phyloP scores from a whole-genome alignment of 2,113 vertebrate genomes.

The Eubucco bourcierii region DNA sequence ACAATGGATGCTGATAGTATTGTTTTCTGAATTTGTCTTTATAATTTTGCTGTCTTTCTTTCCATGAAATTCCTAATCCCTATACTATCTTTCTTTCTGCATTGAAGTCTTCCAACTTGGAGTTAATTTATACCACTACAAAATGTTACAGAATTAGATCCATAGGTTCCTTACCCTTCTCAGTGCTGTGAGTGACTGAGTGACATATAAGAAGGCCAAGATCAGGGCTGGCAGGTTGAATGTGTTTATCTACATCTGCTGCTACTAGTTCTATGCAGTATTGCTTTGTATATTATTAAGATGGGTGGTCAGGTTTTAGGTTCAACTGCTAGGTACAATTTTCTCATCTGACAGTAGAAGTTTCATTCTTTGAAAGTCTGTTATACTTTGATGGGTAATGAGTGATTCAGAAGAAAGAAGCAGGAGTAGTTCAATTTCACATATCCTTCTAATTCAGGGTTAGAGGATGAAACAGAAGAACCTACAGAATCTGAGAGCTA shows the following conservation, averaged over 20 bases:
- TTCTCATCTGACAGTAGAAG: neutral
- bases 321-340: neutral
- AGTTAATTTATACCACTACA: neutral
- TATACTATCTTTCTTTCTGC: neutral
- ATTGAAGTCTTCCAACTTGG: neutral
- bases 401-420: constrained; percentile 30
- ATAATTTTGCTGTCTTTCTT: neutral
- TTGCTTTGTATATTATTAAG: neutral
- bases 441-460: constrained; percentile 50
- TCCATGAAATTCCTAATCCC: neutral
- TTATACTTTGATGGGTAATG: constrained; percentile 23
- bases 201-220: neutral
- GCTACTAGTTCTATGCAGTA: neutral
- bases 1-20: neutral
- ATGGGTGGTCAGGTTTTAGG: neutral
- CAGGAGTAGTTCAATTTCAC: constrained; percentile 29
- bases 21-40: neutral
- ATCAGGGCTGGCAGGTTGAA: neutral
- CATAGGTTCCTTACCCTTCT: neutral
- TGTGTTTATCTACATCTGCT: neutral
- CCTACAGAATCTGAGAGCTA: neutral
- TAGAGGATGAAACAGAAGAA: constrained; percentile 54
- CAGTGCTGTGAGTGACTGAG: neutral
- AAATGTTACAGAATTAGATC: neutral
- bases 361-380: neutral